Conservation (phyloP, 2,888 invertebrate species). For the Chouioia cunea region DNA sequence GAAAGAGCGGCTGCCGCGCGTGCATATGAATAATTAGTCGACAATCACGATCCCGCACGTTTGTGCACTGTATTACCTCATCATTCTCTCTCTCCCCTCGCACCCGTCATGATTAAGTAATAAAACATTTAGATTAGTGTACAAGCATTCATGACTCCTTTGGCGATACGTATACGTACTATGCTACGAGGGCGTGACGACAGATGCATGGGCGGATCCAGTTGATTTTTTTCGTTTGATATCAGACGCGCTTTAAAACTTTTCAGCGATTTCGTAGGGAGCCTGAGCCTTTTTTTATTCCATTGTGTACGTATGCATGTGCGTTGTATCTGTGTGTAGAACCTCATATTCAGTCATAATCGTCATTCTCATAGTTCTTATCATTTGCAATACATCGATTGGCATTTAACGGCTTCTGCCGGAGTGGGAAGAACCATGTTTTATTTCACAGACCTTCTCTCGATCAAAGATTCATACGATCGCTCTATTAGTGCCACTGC, state of each 20-base stretch:
- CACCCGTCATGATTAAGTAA: conserved; percentile 67
- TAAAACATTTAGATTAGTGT: conserved; percentile 65
- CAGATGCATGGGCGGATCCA: conserved; percentile 66
- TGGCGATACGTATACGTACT: conserved; percentile 35
- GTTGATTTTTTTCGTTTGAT: conserved; percentile 57
- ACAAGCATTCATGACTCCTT: conserved; percentile 55
- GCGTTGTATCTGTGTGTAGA: background rate
- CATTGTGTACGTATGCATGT: conserved; percentile 25
- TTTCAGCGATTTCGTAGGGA: conserved; percentile 39
- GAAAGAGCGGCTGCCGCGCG: conserved; percentile 18
- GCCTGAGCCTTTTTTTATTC: background rate
- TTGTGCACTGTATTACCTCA: conserved; percentile 31
- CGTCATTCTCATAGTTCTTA: conserved; percentile 46
- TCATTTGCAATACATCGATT: conserved; percentile 41
- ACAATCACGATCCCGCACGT: conserved; percentile 14
- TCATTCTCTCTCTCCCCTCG: conserved; percentile 21
- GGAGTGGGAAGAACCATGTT: conserved; percentile 31
- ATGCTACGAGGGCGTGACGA: conserved; percentile 63
- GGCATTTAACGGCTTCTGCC: conserved; percentile 38
- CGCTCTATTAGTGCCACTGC: conserved; percentile 9
- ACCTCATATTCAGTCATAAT: conserved; percentile 37
- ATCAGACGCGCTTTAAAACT: conserved; percentile 44
- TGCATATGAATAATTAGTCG: conserved; percentile 43
- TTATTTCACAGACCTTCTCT: conserved; percentile 25
- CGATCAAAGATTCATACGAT: conserved; percentile 9